Evolutionary conservation across 2,113 vertebrate genomes (phyloP).

Genomic region (Osmerus eperlanus): DNA sequence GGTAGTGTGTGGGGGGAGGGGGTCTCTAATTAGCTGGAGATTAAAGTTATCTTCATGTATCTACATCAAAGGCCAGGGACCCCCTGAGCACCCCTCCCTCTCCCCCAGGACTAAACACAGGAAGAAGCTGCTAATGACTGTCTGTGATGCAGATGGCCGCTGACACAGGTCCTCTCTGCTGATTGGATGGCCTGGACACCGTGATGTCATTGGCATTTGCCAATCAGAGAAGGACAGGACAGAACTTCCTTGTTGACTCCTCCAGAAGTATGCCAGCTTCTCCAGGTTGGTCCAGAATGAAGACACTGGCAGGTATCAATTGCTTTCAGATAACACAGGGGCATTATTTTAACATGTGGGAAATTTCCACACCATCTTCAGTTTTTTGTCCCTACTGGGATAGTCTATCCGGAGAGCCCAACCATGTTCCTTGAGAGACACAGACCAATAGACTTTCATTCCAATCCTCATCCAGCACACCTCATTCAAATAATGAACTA

Average conservation of each 20-base stretch:
- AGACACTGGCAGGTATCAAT: no score
- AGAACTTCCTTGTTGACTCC: neutral
- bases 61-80: constrained; percentile 60
- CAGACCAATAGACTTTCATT: no score
- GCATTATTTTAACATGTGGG: no score
- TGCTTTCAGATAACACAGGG: no score
- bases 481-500: no score
- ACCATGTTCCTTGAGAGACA: no score
- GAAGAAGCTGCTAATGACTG: constrained; percentile 70
- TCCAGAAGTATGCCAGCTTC: no score
- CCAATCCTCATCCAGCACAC: no score
- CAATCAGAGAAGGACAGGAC: constrained; percentile 18
- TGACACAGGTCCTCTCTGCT: constrained; percentile 12
- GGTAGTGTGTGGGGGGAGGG: constrained; percentile 45
- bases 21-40: constrained; percentile 66
- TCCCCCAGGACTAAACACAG: constrained; percentile 74
- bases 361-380: no score
- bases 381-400: no score
- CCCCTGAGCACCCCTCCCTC: constrained; percentile 55
- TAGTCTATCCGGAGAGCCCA: no score
- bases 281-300: no score
- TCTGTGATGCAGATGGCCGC: constrained; percentile 49
- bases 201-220: constrained; percentile 5
- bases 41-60: constrained; percentile 72
- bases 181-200: constrained; percentile 26